Conservation (phyloP, 1,140 invertebrate species). For the Drosophila setifemur region DNA sequence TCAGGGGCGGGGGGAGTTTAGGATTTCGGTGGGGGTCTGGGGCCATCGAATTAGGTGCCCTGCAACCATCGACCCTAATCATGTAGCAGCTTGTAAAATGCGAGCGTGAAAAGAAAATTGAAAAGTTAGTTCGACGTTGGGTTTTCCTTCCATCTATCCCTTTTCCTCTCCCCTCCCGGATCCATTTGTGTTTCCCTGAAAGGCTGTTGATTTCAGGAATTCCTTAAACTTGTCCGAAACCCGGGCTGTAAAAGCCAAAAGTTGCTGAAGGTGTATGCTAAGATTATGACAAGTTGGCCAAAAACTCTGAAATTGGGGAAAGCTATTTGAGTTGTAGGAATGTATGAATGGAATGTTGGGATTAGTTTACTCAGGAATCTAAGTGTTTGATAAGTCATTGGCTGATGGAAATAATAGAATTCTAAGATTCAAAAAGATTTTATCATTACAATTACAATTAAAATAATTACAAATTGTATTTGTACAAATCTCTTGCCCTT, state of each 20-base stretch:
- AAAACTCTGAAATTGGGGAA: conserved; percentile 10
- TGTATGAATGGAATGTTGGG: conserved; percentile 13
- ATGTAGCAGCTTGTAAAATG: conserved; percentile 77
- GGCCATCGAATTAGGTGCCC: conserved; percentile 6
- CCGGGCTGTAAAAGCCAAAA: conserved; percentile 45
- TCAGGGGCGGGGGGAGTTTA: not conserved
- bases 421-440: no score
- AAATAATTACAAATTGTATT: no score
- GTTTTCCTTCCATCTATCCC: not conserved
- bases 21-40: conserved; percentile 9
- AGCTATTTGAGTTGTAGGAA: conserved; percentile 28
- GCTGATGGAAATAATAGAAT: no score
- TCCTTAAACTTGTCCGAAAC: conserved; percentile 58
- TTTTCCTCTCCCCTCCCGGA: not conserved
- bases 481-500: not conserved
- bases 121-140: conserved; percentile 60
- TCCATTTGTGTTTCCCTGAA: conserved; percentile 34
- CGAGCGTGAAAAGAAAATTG: conserved; percentile 74
- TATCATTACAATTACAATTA: no score
- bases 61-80: conserved; percentile 63
- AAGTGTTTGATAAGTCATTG: not conserved
- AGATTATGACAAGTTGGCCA: conserved; percentile 19
- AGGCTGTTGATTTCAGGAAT: conserved; percentile 69
- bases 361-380: not conserved
- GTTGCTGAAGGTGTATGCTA: conserved; percentile 14